Base-by-base conservation (phyloP, 2,797 vertebrate species). In the Fundulus diaphanus region DNA sequence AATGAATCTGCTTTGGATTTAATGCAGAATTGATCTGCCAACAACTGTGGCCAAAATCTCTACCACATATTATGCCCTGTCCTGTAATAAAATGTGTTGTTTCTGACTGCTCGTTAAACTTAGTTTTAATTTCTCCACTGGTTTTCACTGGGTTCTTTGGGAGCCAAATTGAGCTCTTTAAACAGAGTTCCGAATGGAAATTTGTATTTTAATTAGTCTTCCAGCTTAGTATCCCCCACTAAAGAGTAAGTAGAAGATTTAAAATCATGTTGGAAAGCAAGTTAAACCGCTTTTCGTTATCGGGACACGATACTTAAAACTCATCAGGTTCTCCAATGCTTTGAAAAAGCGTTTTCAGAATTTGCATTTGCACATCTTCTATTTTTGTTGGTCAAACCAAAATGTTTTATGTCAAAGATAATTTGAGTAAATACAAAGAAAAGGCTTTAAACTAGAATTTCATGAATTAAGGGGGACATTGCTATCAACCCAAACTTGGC, bases 151-250 rank as follows among this genome's bases (percentile, higher is more conserved):
- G 31, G 9, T 69, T 46, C 20, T 51, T 20, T 31, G 5, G 24
- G 37, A 66, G 24, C 18, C 68, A 57, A 61, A 49, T 42, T 40
- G 37, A 51, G 56, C n/a, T 29, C 22, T 70, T 59, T 63, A 37
- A 18, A n/a, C 11, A 22, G 22, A 48, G 4, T 69, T 86, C 63
- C 35, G 16, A 72, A 68, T 48, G 44, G 13, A 9, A 74, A 15
- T 33, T 73, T 27, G 11, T 18, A 40, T 61, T 80, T n/a, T 71
- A 1, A 76, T 33, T 54, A 33, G 37, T 40, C 74, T 80, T 57
- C 46, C 65, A 63, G 13, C 18, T 1, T 13, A 57, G 52, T 52
- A 37, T 48, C 69, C 20, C 42, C 67, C 5, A 27, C 51, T 49
- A 37, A 27, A 20, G 20, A 31, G 18, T 44, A 12, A 31, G 12